Evolutionary conservation across 2,797 vertebrate species (phyloP).

Genomic region (Thamnophis elegans): DNA sequence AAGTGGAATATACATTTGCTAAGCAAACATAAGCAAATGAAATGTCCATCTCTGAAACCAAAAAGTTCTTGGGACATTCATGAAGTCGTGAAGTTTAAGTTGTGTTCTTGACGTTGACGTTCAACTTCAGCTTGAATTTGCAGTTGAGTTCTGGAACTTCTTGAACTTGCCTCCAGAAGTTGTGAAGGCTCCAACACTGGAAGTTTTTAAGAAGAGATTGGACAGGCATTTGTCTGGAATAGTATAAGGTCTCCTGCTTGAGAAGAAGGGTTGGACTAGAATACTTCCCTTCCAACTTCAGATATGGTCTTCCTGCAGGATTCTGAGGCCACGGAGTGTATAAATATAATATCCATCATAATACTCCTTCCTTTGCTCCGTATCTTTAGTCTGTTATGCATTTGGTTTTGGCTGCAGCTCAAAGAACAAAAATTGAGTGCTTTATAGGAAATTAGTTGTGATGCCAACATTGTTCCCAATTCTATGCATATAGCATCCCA

Average conservation of each 20-base stretch:
- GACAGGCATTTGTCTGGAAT: neutral
- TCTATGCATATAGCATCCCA: neutral
- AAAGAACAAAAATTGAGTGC: neutral
- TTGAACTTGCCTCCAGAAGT: too few species aligned
- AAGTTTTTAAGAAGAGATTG: too few species aligned
- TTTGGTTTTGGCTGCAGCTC: neutral
- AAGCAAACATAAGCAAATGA: too few species aligned
- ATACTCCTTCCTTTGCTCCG: neutral
- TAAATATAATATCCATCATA: neutral
- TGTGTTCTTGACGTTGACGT: too few species aligned
- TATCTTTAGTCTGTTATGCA: neutral
- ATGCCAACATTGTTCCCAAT: neutral
- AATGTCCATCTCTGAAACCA: neutral
- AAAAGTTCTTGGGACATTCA: neutral
- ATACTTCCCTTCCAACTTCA: neutral
- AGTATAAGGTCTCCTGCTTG: neutral
- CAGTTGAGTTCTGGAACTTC: too few species aligned
- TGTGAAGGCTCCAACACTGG: too few species aligned
- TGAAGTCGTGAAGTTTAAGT: neutral
- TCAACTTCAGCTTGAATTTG: too few species aligned
- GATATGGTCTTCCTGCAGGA: neutral
- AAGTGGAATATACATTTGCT: too few species aligned
- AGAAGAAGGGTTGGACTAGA: neutral
- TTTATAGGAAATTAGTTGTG: neutral
- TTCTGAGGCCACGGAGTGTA: neutral